A percentile compares a stretch with the other conserved stretches of the same genome.
Conservation (phyloP, 2,888 invertebrate genomes). For the Heteromyza rotundicornis region DNA sequence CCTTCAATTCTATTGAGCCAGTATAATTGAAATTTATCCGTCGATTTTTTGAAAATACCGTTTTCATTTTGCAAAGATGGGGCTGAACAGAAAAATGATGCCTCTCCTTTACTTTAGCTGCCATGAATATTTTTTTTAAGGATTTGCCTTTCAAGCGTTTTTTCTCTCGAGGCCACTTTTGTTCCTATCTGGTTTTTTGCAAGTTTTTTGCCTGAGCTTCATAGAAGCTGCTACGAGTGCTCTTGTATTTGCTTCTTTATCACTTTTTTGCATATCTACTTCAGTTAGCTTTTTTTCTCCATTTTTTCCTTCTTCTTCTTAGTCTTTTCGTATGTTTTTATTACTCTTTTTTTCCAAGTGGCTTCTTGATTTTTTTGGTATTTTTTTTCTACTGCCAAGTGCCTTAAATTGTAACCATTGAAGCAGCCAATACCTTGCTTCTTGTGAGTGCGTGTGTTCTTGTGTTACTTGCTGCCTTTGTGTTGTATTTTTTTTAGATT, state of each 20-base stretch:
- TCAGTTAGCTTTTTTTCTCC: not conserved
- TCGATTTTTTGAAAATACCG: too few relatives aligned
- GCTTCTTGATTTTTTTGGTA: not conserved
- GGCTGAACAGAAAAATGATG: too few relatives aligned
- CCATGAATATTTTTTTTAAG: too few relatives aligned
- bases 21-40: slow-evolving; percentile 8
- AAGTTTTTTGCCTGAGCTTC: too few relatives aligned
- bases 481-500: not conserved
- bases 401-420: not conserved
- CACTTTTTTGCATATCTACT: not conserved
- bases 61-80: not conserved
- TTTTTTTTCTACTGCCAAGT: not conserved
- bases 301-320: not conserved
- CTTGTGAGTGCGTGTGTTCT: too few relatives aligned
- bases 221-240: too few relatives aligned
- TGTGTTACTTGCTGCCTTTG: not conserved
- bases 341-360: not conserved
- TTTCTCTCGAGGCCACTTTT: too few relatives aligned
- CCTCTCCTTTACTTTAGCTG: too few relatives aligned
- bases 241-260: too few relatives aligned
- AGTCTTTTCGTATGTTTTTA: not conserved
- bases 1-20: slow-evolving; percentile 1
- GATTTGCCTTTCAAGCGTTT: too few relatives aligned
- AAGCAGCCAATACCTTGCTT: too few relatives aligned
- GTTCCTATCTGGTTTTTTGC: too few relatives aligned